Evolutionary conservation across 2,797 vertebrate genomes (phyloP), one percentile per base, ranked within the genome.

Genomic region (Syngnathus acus): DNA sequence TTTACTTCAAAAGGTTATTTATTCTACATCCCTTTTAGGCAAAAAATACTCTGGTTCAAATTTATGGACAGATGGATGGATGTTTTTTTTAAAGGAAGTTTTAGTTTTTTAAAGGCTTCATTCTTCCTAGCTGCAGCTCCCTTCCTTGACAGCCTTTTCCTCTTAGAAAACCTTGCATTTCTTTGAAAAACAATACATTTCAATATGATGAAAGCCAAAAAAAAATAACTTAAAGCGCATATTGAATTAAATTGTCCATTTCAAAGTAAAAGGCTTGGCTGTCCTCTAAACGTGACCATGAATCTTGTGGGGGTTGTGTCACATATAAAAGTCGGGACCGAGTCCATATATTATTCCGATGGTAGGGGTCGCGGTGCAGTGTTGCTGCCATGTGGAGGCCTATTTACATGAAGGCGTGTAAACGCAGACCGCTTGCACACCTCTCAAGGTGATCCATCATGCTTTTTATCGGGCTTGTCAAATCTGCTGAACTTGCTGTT

Each of bases 361-460:
- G 7, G 55, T 58, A 16, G 32, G 13, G 16, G 5, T 16, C 16
- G 26, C 3, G 14, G 32, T 17, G 14, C 32, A 37, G 14, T 8
- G 26, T 69, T 60, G 68, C 60, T 70, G 69, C 55, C 70, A 67
- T 71, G 72, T 74, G 68, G 48, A 72, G 82, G 82, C 65, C 68
- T 73, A 68, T 45, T 64, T 58, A 62, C 69, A 68, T 62, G 66
- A 72, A 72, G 70, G 69, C 42, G 48, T 60, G 65, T 74, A 83
- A 62, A 62, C 7, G 42, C 60, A 43, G 21, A 32, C 40, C 55
- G 7, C 84, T 80, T 17, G 65, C 0, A 68, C 63, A 62, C 64
- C 64, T 76, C 38, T 67, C 71, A 78, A 73, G 72, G 78, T 81
- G 74, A 85, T 84, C 69, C 62, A 78, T 86, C 79, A 82, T 40